phyloP scores from a whole-genome alignment of 2,888 invertebrate species.

The Willowsia nigromaculata region DNA sequence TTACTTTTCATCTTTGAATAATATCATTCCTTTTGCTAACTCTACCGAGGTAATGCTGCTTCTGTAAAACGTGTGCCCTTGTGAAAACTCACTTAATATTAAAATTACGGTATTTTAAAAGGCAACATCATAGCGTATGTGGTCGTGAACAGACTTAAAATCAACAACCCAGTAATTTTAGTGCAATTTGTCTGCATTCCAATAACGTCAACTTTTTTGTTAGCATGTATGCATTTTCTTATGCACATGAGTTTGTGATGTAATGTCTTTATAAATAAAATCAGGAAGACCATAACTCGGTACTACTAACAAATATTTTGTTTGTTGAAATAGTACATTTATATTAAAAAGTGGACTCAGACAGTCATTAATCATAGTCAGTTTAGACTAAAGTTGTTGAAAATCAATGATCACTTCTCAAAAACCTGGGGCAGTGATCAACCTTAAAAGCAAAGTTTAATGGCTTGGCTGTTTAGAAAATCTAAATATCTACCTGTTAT shows the following conservation, averaged over 20 bases:
- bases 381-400: background rate
- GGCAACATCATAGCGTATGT: background rate
- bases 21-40: no score
- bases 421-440: no score
- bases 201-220: background rate
- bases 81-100: background rate
- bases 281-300: background rate
- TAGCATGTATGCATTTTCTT: background rate
- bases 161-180: background rate
- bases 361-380: background rate
- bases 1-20: no score
- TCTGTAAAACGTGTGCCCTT: no score
- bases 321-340: no score
- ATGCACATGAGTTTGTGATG: background rate
- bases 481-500: background rate
- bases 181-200: constrained; percentile 45
- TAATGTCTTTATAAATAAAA: background rate
- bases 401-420: background rate
- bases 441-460: no score
- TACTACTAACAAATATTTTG: no score
- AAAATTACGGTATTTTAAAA: background rate
- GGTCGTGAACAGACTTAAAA: background rate
- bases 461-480: background rate
- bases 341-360: background rate
- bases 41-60: no score